These are phyloP conservation scores for Zaprionus vittiger DNA, from an alignment of 1,140 invertebrate genomes.

Conservation along the genomic window DNA sequence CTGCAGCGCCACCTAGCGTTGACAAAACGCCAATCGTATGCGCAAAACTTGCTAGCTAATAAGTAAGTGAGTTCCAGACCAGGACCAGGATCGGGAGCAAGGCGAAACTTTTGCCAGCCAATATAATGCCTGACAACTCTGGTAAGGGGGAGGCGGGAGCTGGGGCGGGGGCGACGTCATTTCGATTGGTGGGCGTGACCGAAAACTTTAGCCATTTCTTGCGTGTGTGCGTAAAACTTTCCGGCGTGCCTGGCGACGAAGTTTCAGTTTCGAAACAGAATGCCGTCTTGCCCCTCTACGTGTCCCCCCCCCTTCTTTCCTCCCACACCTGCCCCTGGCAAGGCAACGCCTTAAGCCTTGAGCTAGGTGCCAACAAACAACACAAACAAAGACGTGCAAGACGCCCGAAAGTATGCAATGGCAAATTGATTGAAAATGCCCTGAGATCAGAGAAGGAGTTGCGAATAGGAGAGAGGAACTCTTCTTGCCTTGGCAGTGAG, in stretches of 20 bases:
- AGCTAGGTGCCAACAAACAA: constrained; percentile 45
- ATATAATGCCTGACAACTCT: constrained; percentile 48
- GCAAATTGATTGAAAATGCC: constrained; percentile 80
- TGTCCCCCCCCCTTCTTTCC: not conserved
- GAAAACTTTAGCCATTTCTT: constrained; percentile 68
- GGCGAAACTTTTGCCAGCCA: constrained; percentile 72
- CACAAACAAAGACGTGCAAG: constrained; percentile 39
- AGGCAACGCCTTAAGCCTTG: constrained; percentile 8
- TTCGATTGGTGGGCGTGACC: constrained; percentile 50
- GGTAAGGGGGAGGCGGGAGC: not conserved
- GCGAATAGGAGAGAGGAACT: not conserved
- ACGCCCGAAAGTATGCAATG: constrained; percentile 59
- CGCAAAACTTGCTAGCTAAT: constrained; percentile 68
- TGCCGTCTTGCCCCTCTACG: no score
- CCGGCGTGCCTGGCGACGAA: constrained; percentile 21
- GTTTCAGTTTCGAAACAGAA: constrained; percentile 50
- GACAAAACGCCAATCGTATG: constrained; percentile 73
- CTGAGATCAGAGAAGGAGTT: constrained; percentile 15
- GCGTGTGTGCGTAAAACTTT: constrained; percentile 62
- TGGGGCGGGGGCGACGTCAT: not conserved
- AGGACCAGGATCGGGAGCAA: not conserved
- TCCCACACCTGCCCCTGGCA: constrained; percentile 1
- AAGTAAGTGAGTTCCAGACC: constrained; percentile 40
- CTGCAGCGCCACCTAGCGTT: constrained; percentile 58
- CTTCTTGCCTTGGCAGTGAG: constrained; percentile 32